Evolutionary conservation across 1,140 invertebrate species (phyloP), one percentile per base, ranked within the genome.

Genomic region (Brachionus calyciflorus): DNA sequence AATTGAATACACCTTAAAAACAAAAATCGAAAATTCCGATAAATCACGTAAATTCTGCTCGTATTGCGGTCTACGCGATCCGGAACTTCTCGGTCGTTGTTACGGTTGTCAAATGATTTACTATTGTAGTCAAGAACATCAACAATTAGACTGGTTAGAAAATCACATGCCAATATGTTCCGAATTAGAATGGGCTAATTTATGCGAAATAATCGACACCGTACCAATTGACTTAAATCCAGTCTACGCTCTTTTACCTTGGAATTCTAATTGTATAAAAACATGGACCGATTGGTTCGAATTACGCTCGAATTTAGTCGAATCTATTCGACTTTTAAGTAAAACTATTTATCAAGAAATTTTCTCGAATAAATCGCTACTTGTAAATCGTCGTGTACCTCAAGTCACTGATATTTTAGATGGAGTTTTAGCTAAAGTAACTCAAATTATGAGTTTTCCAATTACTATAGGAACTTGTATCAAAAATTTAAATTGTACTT

Each of bases 81-180:
- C 49, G 4, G 28, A 30, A 19, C 9, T 49, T 37, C 26, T 76
- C n/a, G 49, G 41, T 26, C 19, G 73, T 12, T 76, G 73, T 30
- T 76, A 55, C 19, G 73, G 73, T 26, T 76, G 73, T 26, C 73
- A 76, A 76, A 76, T 76, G 73, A 46, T 57, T 46, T 76, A 76
- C 40, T 76, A 76, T 21, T 76, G 73, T 46, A 55, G 55, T 55
- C 49, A 76, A 41, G 73, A 76, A 19, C 73, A 76, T 51, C 73
- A 76, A 21, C 30, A 44, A n/a, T 28, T 55, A 26, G 73, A 76
- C 49, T 76, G 73, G 73, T 30, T 55, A 3, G 49, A 76, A 48
- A 57, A 41, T 7, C 73, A 76, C 17, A 24, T 55, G 49, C 73
- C 49, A 2, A 76, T 40, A 41, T 76, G 73, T 41, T 30, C 49